phyloP scores from a whole-genome alignment of 2,888 invertebrate genomes.

The Drosophila setosimentum region DNA sequence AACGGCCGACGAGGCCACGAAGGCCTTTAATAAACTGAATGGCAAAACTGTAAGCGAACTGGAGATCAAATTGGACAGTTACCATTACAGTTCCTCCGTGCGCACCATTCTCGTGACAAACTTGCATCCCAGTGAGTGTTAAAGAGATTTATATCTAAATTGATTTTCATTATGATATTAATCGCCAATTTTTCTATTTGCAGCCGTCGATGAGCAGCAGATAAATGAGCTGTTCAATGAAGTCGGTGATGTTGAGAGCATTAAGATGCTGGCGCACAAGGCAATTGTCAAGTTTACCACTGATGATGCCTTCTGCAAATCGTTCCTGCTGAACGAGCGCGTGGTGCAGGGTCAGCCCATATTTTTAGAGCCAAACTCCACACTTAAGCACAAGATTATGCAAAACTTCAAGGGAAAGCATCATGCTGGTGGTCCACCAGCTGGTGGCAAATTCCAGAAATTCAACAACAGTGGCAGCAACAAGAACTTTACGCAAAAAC shows the following conservation, averaged over 20 bases:
- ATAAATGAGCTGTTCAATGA: slow-evolving; percentile 53
- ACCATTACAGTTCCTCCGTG: slow-evolving; percentile 13
- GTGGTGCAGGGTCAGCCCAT: slow-evolving; percentile 53
- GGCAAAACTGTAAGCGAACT: slow-evolving; percentile 62
- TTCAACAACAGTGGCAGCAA: slow-evolving; percentile 13
- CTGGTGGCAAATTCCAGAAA: slow-evolving; percentile 20
- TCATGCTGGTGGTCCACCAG: background rate
- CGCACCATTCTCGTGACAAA: slow-evolving; percentile 53
- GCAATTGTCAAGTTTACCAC: slow-evolving; percentile 70
- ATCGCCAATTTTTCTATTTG: background rate
- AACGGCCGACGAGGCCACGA: slow-evolving; percentile 41
- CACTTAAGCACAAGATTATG: slow-evolving; percentile 46
- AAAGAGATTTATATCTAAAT: background rate
- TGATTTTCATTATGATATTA: background rate
- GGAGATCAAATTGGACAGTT: slow-evolving; percentile 60
- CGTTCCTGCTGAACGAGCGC: slow-evolving; percentile 72
- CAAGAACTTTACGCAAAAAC: slow-evolving; percentile 36
- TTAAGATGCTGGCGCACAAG: slow-evolving; percentile 36
- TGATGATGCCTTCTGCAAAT: slow-evolving; percentile 75
- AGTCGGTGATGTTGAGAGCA: slow-evolving; percentile 61
- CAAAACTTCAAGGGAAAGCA: slow-evolving; percentile 7
- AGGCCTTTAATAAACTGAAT: slow-evolving; percentile 61
- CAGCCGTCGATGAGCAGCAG: slow-evolving; percentile 56
- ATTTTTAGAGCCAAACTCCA: slow-evolving; percentile 78
- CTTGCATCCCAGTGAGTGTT: slow-evolving; percentile 41